These are phyloP conservation scores for Triplophysa rosa DNA, from an alignment of 2,113 vertebrate genomes.

Conservation along the genomic window DNA sequence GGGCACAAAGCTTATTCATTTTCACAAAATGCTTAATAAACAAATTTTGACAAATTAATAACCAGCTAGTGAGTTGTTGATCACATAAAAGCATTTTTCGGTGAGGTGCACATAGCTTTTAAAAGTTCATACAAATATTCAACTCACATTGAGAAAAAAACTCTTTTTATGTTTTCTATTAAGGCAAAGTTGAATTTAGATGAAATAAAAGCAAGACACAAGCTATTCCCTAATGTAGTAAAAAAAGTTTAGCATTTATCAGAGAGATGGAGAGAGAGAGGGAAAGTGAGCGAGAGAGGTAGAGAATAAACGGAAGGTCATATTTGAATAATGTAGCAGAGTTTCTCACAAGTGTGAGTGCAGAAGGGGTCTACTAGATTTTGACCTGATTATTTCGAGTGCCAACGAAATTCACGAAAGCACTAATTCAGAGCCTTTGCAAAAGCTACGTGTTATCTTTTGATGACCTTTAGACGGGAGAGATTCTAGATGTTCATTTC, in stretches of 20 bases:
- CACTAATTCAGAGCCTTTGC: neutral
- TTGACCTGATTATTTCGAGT: constrained; percentile 49
- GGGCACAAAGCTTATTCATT: no score
- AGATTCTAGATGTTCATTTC: constrained; percentile 38
- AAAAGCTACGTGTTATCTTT: constrained; percentile 13
- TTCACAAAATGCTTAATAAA: no score
- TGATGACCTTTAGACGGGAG: constrained; percentile 41
- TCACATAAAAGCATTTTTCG: neutral
- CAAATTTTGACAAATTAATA: neutral
- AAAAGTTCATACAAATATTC: neutral
- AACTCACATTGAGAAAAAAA: neutral
- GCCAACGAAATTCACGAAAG: constrained; percentile 31
- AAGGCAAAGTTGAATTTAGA: neutral
- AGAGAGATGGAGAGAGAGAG: neutral
- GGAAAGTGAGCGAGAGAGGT: neutral
- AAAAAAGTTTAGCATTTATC: neutral
- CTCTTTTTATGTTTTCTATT: neutral
- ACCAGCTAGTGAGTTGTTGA: neutral
- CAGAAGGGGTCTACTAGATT: constrained; percentile 6
- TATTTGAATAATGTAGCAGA: constrained; percentile 25
- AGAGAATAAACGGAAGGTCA: constrained; percentile 37
- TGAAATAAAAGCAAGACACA: neutral
- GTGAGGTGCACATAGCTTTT: neutral
- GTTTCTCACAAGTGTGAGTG: constrained; percentile 24
- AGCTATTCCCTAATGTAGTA: neutral